phyloP scores from a whole-genome alignment of 2,888 invertebrate species.

The Erebia epiphron region DNA sequence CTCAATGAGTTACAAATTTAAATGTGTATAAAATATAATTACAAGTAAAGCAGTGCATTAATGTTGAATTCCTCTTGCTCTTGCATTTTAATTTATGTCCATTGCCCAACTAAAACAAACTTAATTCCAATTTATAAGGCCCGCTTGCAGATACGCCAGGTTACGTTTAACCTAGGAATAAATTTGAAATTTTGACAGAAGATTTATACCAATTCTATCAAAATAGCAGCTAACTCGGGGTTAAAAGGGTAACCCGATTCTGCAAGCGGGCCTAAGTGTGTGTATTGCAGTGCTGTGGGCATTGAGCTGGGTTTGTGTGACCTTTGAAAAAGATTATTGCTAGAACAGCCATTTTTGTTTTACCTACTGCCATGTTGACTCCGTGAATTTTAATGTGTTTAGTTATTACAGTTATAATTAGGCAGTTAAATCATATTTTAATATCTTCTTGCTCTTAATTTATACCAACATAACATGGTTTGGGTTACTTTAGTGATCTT shows the following conservation, averaged over 20 bases:
- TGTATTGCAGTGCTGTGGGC: conserved; percentile 55
- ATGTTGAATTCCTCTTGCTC: conserved; percentile 24
- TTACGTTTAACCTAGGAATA: too few species aligned
- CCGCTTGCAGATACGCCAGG: too few species aligned
- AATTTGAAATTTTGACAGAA: too few species aligned
- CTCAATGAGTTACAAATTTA: conserved; percentile 35
- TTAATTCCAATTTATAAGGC: conserved; percentile 71
- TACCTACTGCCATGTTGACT: conserved; percentile 35
- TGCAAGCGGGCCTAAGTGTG: conserved; percentile 54
- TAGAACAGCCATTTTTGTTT: conserved; percentile 31
- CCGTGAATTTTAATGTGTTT: conserved; percentile 26
- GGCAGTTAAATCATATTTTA: too few species aligned
- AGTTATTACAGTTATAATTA: too few species aligned
- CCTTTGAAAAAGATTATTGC: conserved; percentile 58
- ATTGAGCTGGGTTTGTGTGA: conserved; percentile 69
- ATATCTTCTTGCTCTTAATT: too few species aligned
- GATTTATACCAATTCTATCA: too few species aligned
- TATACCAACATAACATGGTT: too few species aligned
- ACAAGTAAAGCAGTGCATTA: neutral
- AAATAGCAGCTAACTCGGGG: too few species aligned
- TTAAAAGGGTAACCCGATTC: too few species aligned
- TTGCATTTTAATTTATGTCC: conserved; percentile 63
- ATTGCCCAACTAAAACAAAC: conserved; percentile 80
- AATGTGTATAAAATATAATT: neutral
- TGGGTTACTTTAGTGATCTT: too few species aligned